These are phyloP conservation scores for Campoplex capitator DNA, from an alignment of 2,888 invertebrate genomes.

Conservation along the genomic window DNA sequence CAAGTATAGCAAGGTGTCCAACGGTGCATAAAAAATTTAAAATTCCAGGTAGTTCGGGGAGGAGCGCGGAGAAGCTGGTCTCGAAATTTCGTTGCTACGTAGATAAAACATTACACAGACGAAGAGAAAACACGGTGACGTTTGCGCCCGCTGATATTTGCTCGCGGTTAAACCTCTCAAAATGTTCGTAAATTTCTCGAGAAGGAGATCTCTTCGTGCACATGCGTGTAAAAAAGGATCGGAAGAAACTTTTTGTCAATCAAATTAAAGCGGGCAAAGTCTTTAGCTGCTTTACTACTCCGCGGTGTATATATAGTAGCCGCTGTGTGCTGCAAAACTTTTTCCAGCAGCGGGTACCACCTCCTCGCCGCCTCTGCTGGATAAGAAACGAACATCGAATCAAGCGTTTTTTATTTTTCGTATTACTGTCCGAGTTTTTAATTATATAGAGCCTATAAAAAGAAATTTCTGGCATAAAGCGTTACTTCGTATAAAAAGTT, in stretches of 20 bases:
- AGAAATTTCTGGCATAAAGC: not conserved
- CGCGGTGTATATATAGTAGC: too few relatives aligned
- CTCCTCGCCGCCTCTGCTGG: not conserved
- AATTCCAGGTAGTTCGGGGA: not conserved
- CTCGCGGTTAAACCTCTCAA: not conserved
- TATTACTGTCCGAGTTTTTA: not conserved
- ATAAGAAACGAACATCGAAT: constrained; percentile 20
- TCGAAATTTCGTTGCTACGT: not conserved
- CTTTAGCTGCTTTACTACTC: constrained; percentile 9
- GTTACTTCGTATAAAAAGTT: not conserved
- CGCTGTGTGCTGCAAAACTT: not conserved
- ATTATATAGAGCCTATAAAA: not conserved
- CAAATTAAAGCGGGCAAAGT: constrained; percentile 23
- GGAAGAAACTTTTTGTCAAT: constrained; percentile 14
- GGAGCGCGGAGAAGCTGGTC: not conserved
- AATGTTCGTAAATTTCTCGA: not conserved
- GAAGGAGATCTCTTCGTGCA: not conserved
- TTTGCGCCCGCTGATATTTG: not conserved
- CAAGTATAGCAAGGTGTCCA: constrained; percentile 16
- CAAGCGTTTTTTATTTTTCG: not conserved
- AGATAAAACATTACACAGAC: not conserved
- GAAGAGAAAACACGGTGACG: not conserved
- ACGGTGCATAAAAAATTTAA: constrained; percentile 13
- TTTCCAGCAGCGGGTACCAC: not conserved
- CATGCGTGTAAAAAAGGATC: not conserved